Conservation (phyloP, 2,888 invertebrate species). For the Chironomus riparius region DNA sequence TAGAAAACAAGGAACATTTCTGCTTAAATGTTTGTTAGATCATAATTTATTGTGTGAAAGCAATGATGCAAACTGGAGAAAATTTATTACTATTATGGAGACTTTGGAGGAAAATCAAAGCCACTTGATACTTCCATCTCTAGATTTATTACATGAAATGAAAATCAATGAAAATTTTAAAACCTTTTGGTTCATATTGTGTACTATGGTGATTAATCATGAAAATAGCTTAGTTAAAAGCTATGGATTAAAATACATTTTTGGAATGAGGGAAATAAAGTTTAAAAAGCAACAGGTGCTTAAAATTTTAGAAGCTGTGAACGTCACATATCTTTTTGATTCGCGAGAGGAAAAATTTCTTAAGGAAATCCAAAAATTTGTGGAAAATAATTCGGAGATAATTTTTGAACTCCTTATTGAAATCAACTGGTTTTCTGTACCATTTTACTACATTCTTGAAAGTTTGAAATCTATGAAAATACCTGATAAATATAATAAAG, state of each 20-base stretch:
- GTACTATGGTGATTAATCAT: neutral
- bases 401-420: neutral
- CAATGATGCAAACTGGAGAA: neutral
- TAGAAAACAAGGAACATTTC: conserved; percentile 6
- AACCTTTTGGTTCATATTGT: neutral
- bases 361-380: neutral
- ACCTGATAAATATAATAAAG: neutral
- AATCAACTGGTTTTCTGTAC: neutral
- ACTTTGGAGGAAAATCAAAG: neutral
- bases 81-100: neutral
- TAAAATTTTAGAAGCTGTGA: neutral
- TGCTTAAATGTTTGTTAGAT: neutral
- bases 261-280: neutral
- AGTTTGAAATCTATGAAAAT: neutral
- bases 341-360: neutral
- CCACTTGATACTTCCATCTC: neutral
- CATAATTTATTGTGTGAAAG: neutral
- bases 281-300: neutral
- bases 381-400: neutral
- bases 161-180: neutral
- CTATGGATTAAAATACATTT: neutral
- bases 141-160: neutral
- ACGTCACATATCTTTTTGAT: neutral
- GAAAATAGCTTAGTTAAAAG: neutral
- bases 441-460: neutral